Evolutionary conservation across 1,140 invertebrate genomes (phyloP).

Genomic region (Lepidurus apus): DNA sequence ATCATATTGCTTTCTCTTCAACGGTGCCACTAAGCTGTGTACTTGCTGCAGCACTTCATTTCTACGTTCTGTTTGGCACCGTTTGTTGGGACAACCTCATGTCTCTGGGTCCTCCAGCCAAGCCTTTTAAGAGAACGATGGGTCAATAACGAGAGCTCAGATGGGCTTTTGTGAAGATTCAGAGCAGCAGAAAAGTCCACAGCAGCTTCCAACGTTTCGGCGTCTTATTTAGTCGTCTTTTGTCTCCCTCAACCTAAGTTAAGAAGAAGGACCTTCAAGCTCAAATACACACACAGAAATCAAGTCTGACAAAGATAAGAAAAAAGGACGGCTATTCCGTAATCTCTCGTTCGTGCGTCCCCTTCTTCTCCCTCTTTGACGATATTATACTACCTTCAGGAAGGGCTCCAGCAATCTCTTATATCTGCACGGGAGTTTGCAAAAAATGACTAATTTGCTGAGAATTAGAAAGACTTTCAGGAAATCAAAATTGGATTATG

Average conservation of each 20-base stretch:
- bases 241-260: neutral
- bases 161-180: conserved; percentile 16
- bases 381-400: too few relatives aligned
- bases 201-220: neutral
- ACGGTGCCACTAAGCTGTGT: neutral
- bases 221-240: neutral
- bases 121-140: conserved; percentile 4
- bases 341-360: neutral
- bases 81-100: conserved; percentile 5
- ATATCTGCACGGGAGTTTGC: too few relatives aligned
- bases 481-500: too few relatives aligned
- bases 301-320: neutral
- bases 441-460: too few relatives aligned
- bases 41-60: neutral
- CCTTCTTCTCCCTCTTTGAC: neutral
- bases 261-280: neutral
- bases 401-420: too few relatives aligned
- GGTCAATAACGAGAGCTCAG: conserved; percentile 21
- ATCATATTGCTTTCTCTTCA: conserved; percentile 2
- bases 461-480: too few relatives aligned
- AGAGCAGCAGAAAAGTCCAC: neutral
- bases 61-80: conserved; percentile 3
- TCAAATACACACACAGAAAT: conserved; percentile 1
- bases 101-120: neutral
- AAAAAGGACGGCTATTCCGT: neutral